Base-by-base conservation (phyloP, 2,797 vertebrate genomes). In the Enteromius thamalakanensis region DNA sequence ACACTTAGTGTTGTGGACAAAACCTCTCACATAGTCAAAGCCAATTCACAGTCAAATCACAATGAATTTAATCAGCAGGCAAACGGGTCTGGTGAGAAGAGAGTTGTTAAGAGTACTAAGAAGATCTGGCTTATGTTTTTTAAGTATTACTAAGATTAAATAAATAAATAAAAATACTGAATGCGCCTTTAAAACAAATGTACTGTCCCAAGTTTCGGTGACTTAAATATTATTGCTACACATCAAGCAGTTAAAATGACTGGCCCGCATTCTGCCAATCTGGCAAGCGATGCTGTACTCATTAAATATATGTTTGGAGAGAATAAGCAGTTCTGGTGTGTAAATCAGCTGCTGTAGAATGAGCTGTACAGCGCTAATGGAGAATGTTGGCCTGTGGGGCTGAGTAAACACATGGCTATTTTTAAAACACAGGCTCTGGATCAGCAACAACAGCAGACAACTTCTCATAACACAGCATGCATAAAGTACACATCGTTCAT, bases 221-320 rank as follows among this genome's bases (percentile, higher is more conserved):
- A 12, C 60, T 62, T 51, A 21, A 77, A 64, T 17, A 21, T 45
- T 26, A 49, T 40, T 68, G 34, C 19, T 40, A 65, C 3, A 3
- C 40, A n/a, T 12, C n/a, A 70, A 60, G n/a, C 32, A 21, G 19
- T 34, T 79, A 19, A 79, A 79, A 68, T 62, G 72, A 37, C 55
- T 37, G 47, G 21, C 45, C 23, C 11, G 12, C 19, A 49, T 64
- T 68, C 62, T 23, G 29, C 40, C 26, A 1, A 21, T 64, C 60
- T 77, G 37, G 64, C 64, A 23, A 11, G n/a, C n/a, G 37, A 9
- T 71, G 79, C 67, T 69, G 9, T 23, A 29, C 79, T 80, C 34
- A 70, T 55, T 70, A 45, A 70, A 80, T 45, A 71, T 58, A 65
- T 65, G 79, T 80, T 58, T 60, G 51, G 37, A 80, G 49, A 70